A percentile compares a stretch with the other conserved stretches of the same genome.
phyloP scores from a whole-genome alignment of 2,113 vertebrate genomes.

The Sylvilagus bachmani region DNA sequence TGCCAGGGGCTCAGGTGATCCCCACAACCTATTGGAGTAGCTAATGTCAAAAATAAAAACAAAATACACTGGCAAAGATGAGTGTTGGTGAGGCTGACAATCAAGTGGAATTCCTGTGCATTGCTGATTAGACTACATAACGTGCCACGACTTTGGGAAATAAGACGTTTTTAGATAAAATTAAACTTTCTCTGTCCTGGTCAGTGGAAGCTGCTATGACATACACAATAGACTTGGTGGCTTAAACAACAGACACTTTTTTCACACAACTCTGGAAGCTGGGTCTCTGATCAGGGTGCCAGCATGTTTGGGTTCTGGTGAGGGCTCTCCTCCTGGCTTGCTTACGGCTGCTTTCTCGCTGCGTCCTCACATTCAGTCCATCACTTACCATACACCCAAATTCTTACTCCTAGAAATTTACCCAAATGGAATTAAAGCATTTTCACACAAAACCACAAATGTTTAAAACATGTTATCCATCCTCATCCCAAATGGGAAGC shows the following conservation, averaged over 20 bases:
- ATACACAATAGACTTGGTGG: no score
- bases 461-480: neutral
- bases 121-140: neutral
- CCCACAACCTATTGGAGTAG: neutral
- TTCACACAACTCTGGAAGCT: neutral
- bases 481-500: neutral
- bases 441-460: neutral
- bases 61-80: no score
- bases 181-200: neutral
- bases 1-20: no score
- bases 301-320: neutral
- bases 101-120: no score
- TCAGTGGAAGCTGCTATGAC: neutral
- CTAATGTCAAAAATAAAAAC: neutral
- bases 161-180: neutral
- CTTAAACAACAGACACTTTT: neutral
- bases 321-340: neutral
- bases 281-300: neutral
- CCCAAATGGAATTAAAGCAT: neutral
- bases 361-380: neutral
- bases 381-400: no score
- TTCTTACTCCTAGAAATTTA: neutral
- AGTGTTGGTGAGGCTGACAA: neutral
- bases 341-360: neutral
- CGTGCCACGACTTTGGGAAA: neutral